phyloP scores from a whole-genome alignment of 1,140 invertebrate genomes.

The Nixonia krombeini region DNA sequence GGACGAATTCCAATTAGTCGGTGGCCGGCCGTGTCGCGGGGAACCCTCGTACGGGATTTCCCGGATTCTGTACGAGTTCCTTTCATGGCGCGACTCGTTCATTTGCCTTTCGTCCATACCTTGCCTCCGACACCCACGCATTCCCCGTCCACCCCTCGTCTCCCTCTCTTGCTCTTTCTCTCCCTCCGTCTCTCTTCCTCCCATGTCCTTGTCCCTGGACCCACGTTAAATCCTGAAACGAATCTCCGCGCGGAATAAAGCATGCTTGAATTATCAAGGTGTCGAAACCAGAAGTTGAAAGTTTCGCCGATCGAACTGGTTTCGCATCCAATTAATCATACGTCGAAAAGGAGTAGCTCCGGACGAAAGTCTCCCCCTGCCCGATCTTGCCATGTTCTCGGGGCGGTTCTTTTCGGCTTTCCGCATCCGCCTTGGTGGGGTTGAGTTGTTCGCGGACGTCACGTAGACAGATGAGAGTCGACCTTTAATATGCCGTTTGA shows the following conservation, averaged over 20 bases:
- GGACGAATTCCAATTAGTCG: constrained; percentile 73
- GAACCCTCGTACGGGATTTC: constrained; percentile 69
- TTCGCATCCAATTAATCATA: no score
- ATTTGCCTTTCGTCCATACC: constrained; percentile 69
- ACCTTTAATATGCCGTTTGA: constrained; percentile 69
- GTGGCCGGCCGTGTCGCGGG: constrained; percentile 65
- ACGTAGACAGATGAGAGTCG: constrained; percentile 59
- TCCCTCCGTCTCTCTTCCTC: not conserved
- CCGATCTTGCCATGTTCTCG: constrained; percentile 13
- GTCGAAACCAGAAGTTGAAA: constrained; percentile 51
- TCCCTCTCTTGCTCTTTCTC: constrained; percentile 32
- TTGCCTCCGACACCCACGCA: constrained; percentile 32
- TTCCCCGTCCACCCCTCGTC: not conserved
- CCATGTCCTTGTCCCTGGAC: constrained; percentile 32
- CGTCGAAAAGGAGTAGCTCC: no score
- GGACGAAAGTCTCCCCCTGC: no score
- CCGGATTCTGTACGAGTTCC: constrained; percentile 72
- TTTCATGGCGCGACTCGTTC: constrained; percentile 70
- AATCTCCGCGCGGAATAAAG: constrained; percentile 44
- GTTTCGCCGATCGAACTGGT: not conserved
- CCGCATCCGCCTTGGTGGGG: constrained; percentile 44
- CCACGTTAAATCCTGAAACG: constrained; percentile 44
- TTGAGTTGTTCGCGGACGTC: constrained; percentile 55
- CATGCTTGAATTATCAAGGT: no score
- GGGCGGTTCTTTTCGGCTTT: constrained; percentile 48